Evolutionary conservation across 2,888 invertebrate species (phyloP).

Genomic region (Orchesellides sinensis): DNA sequence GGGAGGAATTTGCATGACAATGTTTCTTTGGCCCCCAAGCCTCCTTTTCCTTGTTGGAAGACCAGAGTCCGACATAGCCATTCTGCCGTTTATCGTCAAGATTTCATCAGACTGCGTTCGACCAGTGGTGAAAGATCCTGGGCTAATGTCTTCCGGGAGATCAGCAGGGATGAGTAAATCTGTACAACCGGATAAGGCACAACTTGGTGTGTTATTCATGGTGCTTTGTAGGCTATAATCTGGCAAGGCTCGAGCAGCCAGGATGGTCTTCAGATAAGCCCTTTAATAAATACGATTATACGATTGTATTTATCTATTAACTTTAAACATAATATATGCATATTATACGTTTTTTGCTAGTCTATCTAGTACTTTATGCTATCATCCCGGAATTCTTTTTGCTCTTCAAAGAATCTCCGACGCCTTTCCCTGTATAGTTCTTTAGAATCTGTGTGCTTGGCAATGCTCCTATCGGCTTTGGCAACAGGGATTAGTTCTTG

Average conservation of each 20-base stretch:
- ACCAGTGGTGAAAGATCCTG: too few relatives aligned
- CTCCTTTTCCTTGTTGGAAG: background rate
- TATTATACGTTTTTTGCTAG: background rate
- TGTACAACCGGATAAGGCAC: too few relatives aligned
- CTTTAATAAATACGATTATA: too few relatives aligned
- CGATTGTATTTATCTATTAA: too few relatives aligned
- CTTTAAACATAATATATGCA: background rate
- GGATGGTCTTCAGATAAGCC: background rate
- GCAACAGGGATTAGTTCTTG: too few relatives aligned
- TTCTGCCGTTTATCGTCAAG: background rate
- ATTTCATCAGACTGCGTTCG: background rate
- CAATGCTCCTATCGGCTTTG: too few relatives aligned
- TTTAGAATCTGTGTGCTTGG: slow-evolving; percentile 29
- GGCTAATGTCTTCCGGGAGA: too few relatives aligned
- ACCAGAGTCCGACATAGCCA: background rate
- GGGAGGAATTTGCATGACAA: slow-evolving; percentile 19
- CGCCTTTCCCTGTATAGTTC: slow-evolving; percentile 25
- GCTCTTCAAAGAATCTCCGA: slow-evolving; percentile 20
- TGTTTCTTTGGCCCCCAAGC: background rate
- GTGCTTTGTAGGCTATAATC: too few relatives aligned
- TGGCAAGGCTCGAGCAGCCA: too few relatives aligned
- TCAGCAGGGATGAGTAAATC: too few relatives aligned
- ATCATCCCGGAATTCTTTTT: slow-evolving; percentile 26
- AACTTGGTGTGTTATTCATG: too few relatives aligned
- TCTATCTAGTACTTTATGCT: slow-evolving; percentile 36